Conservation (phyloP, 2,113 vertebrate species). For the Dromas ardeola region DNA sequence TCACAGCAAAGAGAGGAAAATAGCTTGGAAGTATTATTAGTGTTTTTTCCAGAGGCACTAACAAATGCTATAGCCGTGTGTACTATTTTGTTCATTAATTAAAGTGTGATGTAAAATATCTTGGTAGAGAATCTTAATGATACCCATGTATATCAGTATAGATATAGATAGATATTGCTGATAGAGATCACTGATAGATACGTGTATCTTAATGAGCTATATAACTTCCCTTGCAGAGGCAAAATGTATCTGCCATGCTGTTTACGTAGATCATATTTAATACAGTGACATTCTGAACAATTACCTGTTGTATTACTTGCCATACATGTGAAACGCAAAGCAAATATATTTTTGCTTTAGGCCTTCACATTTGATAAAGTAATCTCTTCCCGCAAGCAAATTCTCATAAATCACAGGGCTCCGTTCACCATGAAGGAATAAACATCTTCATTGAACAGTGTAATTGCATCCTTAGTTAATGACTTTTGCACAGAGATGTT, state of each 20-base stretch:
- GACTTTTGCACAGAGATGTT: not conserved
- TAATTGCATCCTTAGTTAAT: not conserved
- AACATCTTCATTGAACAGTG: not conserved
- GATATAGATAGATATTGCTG: not conserved
- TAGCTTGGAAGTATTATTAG: not conserved
- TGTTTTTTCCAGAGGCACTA: not conserved
- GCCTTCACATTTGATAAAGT: not conserved
- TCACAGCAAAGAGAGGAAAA: not conserved
- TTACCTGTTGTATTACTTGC: not conserved
- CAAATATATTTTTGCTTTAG: not conserved
- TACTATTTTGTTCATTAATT: not conserved
- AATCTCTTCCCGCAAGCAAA: not conserved
- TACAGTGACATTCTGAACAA: not conserved
- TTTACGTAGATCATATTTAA: not conserved
- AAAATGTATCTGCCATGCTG: not conserved
- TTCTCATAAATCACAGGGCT: not conserved
- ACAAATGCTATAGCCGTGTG: not conserved
- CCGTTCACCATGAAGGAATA: not conserved
- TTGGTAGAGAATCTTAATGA: not conserved
- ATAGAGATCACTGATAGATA: not conserved
- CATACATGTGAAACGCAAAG: not conserved
- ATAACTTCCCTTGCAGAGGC: not conserved
- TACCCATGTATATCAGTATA: not conserved
- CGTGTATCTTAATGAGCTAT: not conserved
- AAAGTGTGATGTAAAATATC: not conserved